These are phyloP conservation scores for Campopleginae sp. DNA, from an alignment of 2,888 invertebrate genomes.

Conservation along the genomic window DNA sequence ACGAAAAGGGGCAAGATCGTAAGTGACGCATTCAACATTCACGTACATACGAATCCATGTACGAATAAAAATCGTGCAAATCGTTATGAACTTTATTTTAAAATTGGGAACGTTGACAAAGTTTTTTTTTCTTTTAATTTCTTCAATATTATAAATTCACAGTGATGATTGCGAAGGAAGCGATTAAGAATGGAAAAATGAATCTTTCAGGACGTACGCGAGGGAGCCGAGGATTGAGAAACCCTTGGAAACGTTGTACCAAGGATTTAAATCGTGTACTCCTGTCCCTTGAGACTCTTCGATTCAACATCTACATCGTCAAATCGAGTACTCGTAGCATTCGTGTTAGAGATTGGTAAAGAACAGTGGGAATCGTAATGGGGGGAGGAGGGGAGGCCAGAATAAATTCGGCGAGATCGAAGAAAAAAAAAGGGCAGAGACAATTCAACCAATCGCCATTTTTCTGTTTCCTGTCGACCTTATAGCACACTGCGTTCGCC, in stretches of 20 bases:
- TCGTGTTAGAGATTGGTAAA: not conserved
- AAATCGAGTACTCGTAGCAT: not conserved
- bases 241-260: constrained; percentile 39
- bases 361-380: not conserved
- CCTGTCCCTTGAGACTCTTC: constrained; percentile 3
- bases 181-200: not conserved
- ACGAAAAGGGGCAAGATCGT: constrained; percentile 60
- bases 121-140: not conserved
- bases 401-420: constrained; percentile 22
- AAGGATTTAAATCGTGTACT: constrained; percentile 13
- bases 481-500: not conserved
- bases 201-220: not conserved
- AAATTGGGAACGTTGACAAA: not conserved
- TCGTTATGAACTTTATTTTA: not conserved
- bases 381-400: not conserved
- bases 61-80: not conserved
- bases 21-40: constrained; percentile 57
- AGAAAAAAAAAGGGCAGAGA: constrained; percentile 1
- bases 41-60: not conserved
- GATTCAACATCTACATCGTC: constrained; percentile 12
- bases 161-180: not conserved
- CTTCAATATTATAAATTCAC: not conserved
- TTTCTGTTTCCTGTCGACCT: constrained; percentile 70
- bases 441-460: constrained; percentile 68
- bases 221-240: constrained; percentile 44